Conservation (phyloP, 2,113 vertebrate genomes). For the Oenanthe melanoleuca region DNA sequence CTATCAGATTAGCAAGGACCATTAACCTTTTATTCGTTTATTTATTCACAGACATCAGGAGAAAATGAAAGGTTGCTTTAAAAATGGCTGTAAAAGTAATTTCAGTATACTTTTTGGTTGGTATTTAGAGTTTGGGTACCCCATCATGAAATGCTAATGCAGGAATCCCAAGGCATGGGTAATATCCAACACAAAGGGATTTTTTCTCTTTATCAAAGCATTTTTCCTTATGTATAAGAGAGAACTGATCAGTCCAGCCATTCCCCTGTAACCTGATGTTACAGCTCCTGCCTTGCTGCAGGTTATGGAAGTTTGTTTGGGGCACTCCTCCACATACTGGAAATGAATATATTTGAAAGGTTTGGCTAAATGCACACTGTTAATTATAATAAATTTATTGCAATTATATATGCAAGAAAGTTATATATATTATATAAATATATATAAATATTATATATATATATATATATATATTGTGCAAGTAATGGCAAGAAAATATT, state of each 20-base stretch:
- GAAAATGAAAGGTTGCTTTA: not conserved
- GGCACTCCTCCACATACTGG: not conserved
- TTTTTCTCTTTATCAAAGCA: not conserved
- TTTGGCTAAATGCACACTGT: not conserved
- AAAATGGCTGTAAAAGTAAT: not conserved
- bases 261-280: not conserved
- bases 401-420: not conserved
- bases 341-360: not conserved
- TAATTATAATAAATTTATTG: not conserved
- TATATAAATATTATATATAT: not conserved
- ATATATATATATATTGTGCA: rapidly evolving
- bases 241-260: not conserved
- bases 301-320: not conserved
- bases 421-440: too few relatives aligned
- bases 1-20: not conserved
- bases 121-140: not conserved
- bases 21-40: not conserved
- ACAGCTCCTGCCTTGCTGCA: not conserved
- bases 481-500: not conserved
- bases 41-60: not conserved
- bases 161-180: not conserved
- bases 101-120: not conserved
- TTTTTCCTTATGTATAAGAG: not conserved
- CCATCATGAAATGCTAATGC: not conserved
- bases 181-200: not conserved